Base-by-base conservation (phyloP, 2,113 vertebrate species). In the Leiothrix lutea region DNA sequence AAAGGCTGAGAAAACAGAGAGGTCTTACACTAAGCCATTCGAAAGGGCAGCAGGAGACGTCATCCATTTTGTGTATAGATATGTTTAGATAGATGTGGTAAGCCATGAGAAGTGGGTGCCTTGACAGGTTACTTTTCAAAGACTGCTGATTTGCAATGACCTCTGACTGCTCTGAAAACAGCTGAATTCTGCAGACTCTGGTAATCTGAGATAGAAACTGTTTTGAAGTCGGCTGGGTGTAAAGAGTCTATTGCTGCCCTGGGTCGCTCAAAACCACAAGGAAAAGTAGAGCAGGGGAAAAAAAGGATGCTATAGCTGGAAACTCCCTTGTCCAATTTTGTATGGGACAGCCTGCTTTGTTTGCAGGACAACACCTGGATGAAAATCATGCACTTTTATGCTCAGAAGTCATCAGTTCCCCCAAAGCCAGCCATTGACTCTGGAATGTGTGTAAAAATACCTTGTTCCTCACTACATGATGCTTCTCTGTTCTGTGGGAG, bases 141-240 rank as follows among this genome's bases (percentile, higher is more conserved):
- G 96, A 92, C 62, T 94, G 95, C 94, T 97, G 97, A 97, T 96
- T 95, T 95, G 91, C 95, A 86, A 65, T 96, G 97, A 97, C 97
- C 97, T 97, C 97, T 45, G 62, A 67, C 92, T 91, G 95, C 93
- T 95, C 89, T 91, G 83, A 86, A 94, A 95, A 95, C 92, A 91
- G 95, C 87, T 91, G 95, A 96, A 94, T 96, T 95, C 97, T 96
- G 92, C 94, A 24, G 33, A 92, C 80, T 95, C 65, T 94, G 47
- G 94, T 88, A 96, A 96, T 94, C 80, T 33, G 78, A 91, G 88
- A 86, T 40, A 77, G 88, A 86, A 90, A 77, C 38, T 91, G 92
- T 82, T 95, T 89, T 97, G 96, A 97, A 96, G 95, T 95, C 64
- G 66, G 93, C 77, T 93, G 90, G 88, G 80, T 94, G 95, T 85